Evolutionary conservation across 2,113 vertebrate genomes (phyloP).

Genomic region (Acanthisitta chloris): DNA sequence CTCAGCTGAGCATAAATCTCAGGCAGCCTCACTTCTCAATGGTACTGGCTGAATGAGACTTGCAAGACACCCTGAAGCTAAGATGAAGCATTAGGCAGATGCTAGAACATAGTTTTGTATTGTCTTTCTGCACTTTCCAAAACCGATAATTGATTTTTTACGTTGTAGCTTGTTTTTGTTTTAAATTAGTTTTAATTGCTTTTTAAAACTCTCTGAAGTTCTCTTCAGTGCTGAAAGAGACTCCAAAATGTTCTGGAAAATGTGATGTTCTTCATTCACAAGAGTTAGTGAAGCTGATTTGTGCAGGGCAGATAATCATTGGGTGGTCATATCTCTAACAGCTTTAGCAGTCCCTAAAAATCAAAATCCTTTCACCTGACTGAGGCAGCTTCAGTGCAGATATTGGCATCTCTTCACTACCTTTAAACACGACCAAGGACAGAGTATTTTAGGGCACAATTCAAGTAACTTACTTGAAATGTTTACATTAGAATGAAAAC

Average conservation of each 20-base stretch:
- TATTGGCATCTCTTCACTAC: background rate
- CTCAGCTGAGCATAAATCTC: background rate
- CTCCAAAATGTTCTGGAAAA: background rate
- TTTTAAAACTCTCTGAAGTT: background rate
- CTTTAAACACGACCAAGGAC: background rate
- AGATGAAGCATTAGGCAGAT: background rate
- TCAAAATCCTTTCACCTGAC: background rate
- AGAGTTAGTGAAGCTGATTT: background rate
- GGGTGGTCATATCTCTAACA: background rate
- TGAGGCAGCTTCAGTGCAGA: background rate
- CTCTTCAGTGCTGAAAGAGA: background rate
- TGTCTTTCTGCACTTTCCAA: background rate
- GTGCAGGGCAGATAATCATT: background rate
- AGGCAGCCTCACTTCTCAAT: background rate
- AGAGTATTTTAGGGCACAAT: background rate
- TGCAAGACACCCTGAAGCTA: background rate
- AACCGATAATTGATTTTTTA: background rate
- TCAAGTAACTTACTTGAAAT: background rate
- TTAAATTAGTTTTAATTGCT: background rate
- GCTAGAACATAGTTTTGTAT: background rate
- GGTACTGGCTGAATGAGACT: background rate
- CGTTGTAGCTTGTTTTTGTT: background rate
- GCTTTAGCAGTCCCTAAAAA: background rate
- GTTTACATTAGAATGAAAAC: background rate
- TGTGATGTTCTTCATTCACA: background rate